Conservation (phyloP, 1,140 invertebrate genomes). For the Pristionchus pacificus region DNA sequence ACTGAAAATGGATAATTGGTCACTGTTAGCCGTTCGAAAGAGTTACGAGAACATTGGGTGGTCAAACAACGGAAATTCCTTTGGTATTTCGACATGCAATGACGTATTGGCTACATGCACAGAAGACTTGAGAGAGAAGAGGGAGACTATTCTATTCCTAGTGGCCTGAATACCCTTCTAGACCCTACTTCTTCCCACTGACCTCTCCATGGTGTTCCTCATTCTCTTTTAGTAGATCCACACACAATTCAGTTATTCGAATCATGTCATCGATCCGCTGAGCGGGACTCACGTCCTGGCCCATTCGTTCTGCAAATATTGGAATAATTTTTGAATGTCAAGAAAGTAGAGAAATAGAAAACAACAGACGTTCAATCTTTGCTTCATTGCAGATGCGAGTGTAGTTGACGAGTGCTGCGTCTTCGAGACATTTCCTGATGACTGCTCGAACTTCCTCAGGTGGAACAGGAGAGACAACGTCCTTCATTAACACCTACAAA, state of each 20-base stretch:
- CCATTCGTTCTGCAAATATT: slow-evolving; percentile 52
- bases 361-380: slow-evolving; percentile 82
- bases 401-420: slow-evolving; percentile 94
- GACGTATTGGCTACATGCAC: too few relatives aligned
- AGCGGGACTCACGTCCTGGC: slow-evolving; percentile 49
- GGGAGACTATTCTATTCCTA: too few relatives aligned
- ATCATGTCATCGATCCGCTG: slow-evolving; percentile 82
- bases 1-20: too few relatives aligned
- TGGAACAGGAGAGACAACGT: slow-evolving; percentile 92
- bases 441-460: slow-evolving; percentile 89
- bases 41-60: too few relatives aligned
- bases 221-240: slow-evolving; percentile 95
- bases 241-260: slow-evolving; percentile 91
- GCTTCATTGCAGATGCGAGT: slow-evolving; percentile 89
- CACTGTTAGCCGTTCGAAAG: too few relatives aligned
- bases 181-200: too few relatives aligned
- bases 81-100: too few relatives aligned
- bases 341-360: not conserved
- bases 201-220: slow-evolving; percentile 99
- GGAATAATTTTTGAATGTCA: not conserved
- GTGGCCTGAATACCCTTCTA: too few relatives aligned
- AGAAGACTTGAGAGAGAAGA: too few relatives aligned
- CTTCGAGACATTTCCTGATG: slow-evolving; percentile 89
- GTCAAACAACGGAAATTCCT: too few relatives aligned
- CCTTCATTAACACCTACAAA: slow-evolving; percentile 97